Conservation (phyloP, 2,113 vertebrate genomes). For the Strix uralensis region DNA sequence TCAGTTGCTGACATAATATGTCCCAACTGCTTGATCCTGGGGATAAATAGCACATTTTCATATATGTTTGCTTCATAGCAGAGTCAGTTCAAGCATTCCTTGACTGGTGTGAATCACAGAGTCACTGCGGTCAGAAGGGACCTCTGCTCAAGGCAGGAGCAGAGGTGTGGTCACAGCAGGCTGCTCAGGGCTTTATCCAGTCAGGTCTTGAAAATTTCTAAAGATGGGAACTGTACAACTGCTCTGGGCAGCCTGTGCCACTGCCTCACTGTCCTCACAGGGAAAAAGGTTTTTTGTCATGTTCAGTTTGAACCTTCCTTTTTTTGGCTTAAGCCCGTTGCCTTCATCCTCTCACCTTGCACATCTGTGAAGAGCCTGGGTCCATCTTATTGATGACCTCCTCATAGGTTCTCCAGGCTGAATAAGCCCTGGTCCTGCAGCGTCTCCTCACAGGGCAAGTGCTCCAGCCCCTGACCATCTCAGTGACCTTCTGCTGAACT, state of each 20-base stretch:
- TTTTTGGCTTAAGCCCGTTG: neutral
- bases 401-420: neutral
- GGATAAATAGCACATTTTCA: neutral
- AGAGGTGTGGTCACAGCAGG: neutral
- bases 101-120: neutral
- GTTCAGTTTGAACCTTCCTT: neutral
- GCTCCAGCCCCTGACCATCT: neutral
- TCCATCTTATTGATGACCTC: neutral
- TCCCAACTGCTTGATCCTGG: neutral
- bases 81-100: neutral
- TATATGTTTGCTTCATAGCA: neutral
- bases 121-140: neutral
- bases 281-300: neutral
- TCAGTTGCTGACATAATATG: neutral
- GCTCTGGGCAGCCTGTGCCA: neutral
- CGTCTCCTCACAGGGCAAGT: neutral
- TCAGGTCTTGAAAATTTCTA: neutral
- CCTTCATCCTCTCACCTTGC: neutral
- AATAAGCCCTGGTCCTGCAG: neutral
- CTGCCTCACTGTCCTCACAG: neutral
- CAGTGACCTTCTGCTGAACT: neutral
- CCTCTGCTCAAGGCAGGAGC: neutral
- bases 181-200: neutral
- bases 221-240: neutral
- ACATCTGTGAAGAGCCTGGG: neutral